Evolutionary conservation across 2,113 vertebrate genomes (phyloP), one percentile per base, ranked within the genome.

Genomic region (Menura novaehollandiae): DNA sequence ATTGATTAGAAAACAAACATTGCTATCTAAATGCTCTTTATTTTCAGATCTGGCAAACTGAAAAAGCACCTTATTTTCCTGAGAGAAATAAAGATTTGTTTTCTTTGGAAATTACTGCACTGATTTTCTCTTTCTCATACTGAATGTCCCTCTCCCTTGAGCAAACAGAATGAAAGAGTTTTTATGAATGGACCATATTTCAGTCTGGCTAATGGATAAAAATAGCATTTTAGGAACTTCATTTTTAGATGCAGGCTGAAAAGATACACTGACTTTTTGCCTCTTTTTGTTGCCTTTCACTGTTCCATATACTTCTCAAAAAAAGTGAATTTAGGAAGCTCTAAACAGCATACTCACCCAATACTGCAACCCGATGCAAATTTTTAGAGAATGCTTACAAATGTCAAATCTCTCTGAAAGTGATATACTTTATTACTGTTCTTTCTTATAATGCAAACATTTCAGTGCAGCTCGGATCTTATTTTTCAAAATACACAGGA

Each of bases 361-460:
- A n/a, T 94, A 84, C 24, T 94, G 79, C 91, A 95, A 78, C 46
- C 20, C 8, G 1, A 92, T 96, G 91, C 90, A 95, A 69, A 87
- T 96, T 95, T 96, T 93, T 84, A 91, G 53, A 93, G 88, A 92
- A 94, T 72, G 85, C 86, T 96, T 92, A 88, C 81, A 95, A 95
- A 97, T 93, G 94, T 80, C 90, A 96, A 63, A 81, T 93, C 95
- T 89, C 72, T 81, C 90, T 91, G 94, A 71, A 94, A 96, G 64
- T 93, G 92, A 92, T 96, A 95, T 92, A 95, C 66, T 94, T 97
- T 94, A 96, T 93, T 95, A 78, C 90, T 82, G 64, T 84, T 95
- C 95, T 95, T 96, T 97, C 88, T 97, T 96, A 73, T 91, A 96
- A 91, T 76, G 75, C 84, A 96, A 97, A 96, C 93, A 96, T 96